phyloP scores from a whole-genome alignment of 2,888 invertebrate genomes.

The Barypeithes pellucidus region DNA sequence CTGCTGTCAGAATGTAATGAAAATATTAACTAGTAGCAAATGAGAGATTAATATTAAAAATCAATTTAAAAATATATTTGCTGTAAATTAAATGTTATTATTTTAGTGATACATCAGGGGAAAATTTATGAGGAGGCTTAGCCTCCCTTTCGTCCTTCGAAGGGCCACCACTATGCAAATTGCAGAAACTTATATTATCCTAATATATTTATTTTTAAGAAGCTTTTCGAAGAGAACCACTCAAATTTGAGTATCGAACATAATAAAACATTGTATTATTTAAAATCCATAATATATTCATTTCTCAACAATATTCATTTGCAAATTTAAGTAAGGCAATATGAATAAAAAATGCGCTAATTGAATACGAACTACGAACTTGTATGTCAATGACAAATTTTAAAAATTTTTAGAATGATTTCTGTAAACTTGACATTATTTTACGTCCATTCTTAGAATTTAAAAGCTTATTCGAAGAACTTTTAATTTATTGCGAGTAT shows the following conservation, averaged over 20 bases:
- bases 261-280: conserved; percentile 5
- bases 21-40: too few species aligned
- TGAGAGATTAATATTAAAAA: too few species aligned
- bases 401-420: conserved; percentile 39
- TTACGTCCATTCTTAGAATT: conserved; percentile 37
- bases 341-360: conserved; percentile 37
- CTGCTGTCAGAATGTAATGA: too few species aligned
- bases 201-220: neutral
- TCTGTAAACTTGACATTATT: conserved; percentile 47
- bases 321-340: conserved; percentile 40
- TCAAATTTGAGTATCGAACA: neutral
- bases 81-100: too few species aligned
- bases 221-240: neutral
- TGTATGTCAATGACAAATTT: conserved; percentile 49
- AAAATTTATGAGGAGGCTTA: too few species aligned
- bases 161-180: too few species aligned
- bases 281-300: conserved; percentile 32
- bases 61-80: too few species aligned
- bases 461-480: conserved; percentile 38
- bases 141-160: too few species aligned
- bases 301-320: conserved; percentile 37
- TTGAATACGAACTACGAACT: conserved; percentile 43
- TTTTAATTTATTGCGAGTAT: conserved; percentile 28
- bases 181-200: too few species aligned
- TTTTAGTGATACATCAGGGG: too few species aligned